A percentile compares a stretch with the other conserved stretches of the same genome.
phyloP scores from a whole-genome alignment of 2,797 vertebrate species.

The Macropus fuliginosus region DNA sequence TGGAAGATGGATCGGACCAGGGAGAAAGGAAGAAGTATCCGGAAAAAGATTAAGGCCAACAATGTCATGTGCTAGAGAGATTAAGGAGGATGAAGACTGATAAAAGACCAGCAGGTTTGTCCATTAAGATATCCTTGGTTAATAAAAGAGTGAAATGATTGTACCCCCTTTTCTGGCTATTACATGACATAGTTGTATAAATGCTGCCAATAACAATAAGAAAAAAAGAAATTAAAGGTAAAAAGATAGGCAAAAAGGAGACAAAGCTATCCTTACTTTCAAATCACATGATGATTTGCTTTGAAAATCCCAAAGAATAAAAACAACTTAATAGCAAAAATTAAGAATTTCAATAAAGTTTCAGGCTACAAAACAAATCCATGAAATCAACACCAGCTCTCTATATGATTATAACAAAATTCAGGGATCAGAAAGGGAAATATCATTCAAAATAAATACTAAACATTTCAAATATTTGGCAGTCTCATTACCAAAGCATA shows the following conservation, averaged over 20 bases:
- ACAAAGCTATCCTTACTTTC: neutral
- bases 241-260: neutral
- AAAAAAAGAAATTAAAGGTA: neutral
- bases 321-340: neutral
- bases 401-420: neutral
- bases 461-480: neutral
- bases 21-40: neutral
- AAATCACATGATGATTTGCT: neutral
- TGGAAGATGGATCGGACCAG: neutral
- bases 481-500: neutral
- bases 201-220: neutral
- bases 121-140: neutral
- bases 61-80: neutral
- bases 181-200: neutral
- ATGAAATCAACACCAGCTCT: neutral
- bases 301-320: neutral
- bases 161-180: neutral
- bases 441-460: neutral
- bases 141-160: neutral
- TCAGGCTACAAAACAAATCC: neutral
- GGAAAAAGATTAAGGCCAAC: neutral
- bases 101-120: neutral
- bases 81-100: neutral
- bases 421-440: neutral
- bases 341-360: neutral